Conservation (phyloP, 2,797 vertebrate genomes). For the Perodicticus potto region DNA sequence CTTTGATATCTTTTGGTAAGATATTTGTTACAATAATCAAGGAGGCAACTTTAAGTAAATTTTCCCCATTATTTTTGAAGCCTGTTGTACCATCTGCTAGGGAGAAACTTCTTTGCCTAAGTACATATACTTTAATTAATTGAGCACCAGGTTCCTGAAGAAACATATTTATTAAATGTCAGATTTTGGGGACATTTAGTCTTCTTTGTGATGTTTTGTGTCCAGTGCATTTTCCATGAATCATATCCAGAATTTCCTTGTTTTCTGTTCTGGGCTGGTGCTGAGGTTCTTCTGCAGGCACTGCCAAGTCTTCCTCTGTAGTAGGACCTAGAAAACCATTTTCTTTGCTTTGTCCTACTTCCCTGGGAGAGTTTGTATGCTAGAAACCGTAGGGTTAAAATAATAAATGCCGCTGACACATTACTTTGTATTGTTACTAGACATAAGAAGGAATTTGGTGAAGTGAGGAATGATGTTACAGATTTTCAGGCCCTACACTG, state of each 20-base stretch:
- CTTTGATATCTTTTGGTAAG: background rate
- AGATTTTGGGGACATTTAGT: conserved; percentile 81
- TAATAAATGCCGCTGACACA: background rate
- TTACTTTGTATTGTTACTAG: conserved; percentile 35
- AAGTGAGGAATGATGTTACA: background rate
- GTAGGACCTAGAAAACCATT: background rate
- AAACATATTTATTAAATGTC: conserved; percentile 85
- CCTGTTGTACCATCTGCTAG: conserved; percentile 78
- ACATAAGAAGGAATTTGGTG: background rate
- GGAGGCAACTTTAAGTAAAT: conserved; percentile 49
- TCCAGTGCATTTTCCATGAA: conserved; percentile 76
- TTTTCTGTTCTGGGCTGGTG: conserved; percentile 1
- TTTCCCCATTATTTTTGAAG: conserved; percentile 68
- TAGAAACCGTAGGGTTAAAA: background rate
- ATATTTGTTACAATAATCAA: conserved; percentile 55
- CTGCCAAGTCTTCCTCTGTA: background rate
- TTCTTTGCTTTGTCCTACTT: background rate
- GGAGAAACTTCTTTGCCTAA: conserved; percentile 59
- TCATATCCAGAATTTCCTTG: conserved; percentile 60
- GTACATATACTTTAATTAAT: conserved; percentile 69
- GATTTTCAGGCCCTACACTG: background rate
- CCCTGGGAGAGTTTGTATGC: background rate
- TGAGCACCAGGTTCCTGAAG: conserved; percentile 67
- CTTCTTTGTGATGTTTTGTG: conserved; percentile 81
- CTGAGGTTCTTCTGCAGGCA: background rate